Conservation (phyloP, 1,140 invertebrate genomes). For the Maconellicoccus hirsutus region DNA sequence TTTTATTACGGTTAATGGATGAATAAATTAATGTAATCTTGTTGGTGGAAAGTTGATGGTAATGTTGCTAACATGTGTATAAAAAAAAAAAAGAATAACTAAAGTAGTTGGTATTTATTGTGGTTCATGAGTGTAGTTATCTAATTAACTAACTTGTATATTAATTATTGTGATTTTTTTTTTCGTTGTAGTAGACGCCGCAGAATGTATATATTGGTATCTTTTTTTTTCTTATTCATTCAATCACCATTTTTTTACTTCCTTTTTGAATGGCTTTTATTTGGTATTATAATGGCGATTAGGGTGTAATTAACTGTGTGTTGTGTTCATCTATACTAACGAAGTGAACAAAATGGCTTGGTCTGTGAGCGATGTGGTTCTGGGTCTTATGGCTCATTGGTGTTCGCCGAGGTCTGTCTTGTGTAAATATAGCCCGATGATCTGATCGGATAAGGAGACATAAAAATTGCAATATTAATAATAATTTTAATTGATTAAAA, state of each 20-base stretch:
- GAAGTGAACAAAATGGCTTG: background rate
- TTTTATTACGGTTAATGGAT: background rate
- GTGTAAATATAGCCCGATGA: too few species aligned
- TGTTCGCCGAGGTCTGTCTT: too few species aligned
- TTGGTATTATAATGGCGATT: background rate
- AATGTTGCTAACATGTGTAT: background rate
- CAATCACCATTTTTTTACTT: background rate
- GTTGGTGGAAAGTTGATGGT: constrained; percentile 2
- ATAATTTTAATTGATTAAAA: too few species aligned
- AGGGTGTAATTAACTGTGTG: constrained; percentile 20
- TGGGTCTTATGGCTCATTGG: too few species aligned
- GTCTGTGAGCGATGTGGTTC: too few species aligned
- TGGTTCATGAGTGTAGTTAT: background rate
- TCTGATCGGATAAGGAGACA: too few species aligned
- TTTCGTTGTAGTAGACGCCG: background rate
- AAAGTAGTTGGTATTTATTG: background rate
- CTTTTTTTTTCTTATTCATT: background rate
- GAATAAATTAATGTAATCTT: background rate
- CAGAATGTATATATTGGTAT: constrained; percentile 1
- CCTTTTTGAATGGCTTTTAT: background rate
- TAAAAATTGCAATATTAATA: too few species aligned
- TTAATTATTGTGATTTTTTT: constrained; percentile 6
- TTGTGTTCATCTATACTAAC: constrained; percentile 25
- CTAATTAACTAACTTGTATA: background rate
- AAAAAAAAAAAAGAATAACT: background rate